Percentiles rank a stretch among this genome's conserved stretches.
Conservation (phyloP, 2,888 invertebrate species). For the Linnaemya vulpina region DNA sequence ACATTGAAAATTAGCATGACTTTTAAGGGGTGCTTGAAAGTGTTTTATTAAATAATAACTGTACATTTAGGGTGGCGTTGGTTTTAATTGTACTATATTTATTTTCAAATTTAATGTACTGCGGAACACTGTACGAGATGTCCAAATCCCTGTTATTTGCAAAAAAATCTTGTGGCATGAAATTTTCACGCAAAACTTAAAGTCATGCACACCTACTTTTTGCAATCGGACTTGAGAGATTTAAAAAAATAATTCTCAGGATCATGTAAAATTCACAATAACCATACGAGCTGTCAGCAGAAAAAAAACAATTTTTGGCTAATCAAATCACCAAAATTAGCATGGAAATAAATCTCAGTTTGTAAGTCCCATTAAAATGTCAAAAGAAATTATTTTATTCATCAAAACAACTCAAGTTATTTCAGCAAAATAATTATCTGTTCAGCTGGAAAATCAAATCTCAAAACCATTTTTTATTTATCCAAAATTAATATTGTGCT, state of each 20-base stretch:
- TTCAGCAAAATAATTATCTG: background rate
- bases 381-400: background rate
- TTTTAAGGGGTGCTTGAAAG: conserved; percentile 25
- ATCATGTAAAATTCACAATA: too few species aligned
- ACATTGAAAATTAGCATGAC: conserved; percentile 29
- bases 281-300: too few species aligned
- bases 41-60: background rate
- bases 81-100: too few species aligned
- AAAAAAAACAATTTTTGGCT: too few species aligned
- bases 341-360: background rate
- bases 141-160: too few species aligned
- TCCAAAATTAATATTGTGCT: conserved; percentile 2
- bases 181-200: too few species aligned
- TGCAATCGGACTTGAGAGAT: too few species aligned
- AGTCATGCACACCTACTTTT: too few species aligned
- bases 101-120: too few species aligned
- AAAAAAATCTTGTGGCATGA: too few species aligned
- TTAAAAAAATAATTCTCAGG: too few species aligned
- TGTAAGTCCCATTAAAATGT: background rate
- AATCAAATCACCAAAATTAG: background rate
- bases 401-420: background rate
- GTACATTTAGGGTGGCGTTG: conserved; percentile 21
- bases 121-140: too few species aligned
- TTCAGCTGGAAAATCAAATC: background rate
- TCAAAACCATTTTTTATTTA: conserved; percentile 5